Conservation (phyloP, 2,888 invertebrate species). For the Conchocele bisecta region DNA sequence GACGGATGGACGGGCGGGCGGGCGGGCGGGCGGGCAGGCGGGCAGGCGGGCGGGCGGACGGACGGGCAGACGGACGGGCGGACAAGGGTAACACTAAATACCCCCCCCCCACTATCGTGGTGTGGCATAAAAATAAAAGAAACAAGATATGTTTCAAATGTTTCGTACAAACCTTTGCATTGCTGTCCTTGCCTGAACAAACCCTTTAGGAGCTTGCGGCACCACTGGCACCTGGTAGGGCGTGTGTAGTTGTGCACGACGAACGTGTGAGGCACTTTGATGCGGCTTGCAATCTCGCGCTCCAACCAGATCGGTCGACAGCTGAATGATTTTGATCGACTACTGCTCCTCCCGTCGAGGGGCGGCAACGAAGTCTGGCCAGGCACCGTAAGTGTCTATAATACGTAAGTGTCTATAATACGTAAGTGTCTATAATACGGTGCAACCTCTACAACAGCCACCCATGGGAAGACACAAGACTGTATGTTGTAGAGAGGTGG, state of each 20-base stretch:
- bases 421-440: slow-evolving; percentile 47
- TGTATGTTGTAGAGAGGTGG: no score
- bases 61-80: no score
- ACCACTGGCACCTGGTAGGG: slow-evolving; percentile 97
- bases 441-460: no score
- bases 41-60: no score
- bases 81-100: no score
- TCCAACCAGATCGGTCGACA: slow-evolving; percentile 89
- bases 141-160: no score
- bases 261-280: slow-evolving; percentile 96
- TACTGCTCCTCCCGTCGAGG: slow-evolving; percentile 63
- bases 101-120: no score
- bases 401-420: slow-evolving; percentile 51
- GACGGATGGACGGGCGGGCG: no score
- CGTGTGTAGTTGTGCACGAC: slow-evolving; percentile 97
- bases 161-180: slow-evolving; percentile 88
- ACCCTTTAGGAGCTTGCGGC: slow-evolving; percentile 97
- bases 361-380: slow-evolving; percentile 52
- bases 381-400: slow-evolving; percentile 63
- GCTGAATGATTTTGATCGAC: slow-evolving; percentile 83
- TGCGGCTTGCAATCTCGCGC: slow-evolving; percentile 87
- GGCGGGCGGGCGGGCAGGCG: no score
- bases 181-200: slow-evolving; percentile 96
- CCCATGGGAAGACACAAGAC: no score
- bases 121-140: no score